Evolutionary conservation across 35 echinoderm and acorn worm genomes (phyloP), one percentile per base, ranked within the genome.

Genomic region (Ophioderma brevispina): DNA sequence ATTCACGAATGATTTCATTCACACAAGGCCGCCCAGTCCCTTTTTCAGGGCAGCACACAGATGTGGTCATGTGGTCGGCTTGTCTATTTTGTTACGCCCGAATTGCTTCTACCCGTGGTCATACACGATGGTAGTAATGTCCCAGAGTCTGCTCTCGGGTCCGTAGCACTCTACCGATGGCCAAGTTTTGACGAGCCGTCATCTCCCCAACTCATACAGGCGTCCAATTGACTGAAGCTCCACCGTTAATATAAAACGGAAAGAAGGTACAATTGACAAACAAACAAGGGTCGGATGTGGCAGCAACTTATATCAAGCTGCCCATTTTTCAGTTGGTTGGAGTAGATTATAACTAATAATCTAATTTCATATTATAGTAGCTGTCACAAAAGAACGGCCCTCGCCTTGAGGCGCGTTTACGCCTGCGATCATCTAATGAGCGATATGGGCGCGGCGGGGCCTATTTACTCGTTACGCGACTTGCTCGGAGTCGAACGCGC

Each of bases 41-140:
- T 70, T 18, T 2, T 25, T 6, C 17, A 70, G 59, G 59, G 59
- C 59, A 70, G 15, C 28, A 30, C 59, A 70, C 59, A 4, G 5
- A 25, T 70, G 59, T n/a, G n/a, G n/a, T 70, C 59, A 70, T 25
- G 59, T 70, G 2, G 83, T 85, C 33, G 83, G 83, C 59, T 99
- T 99, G 87, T 99, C 97, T 25, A 99, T 99, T 92, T 92, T 0
- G 97, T 91, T 31, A 99, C 91, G 76, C 97, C 97, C 18, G 97
- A 95, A 50, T 99, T 95, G 49, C 97, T 99, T 35, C 97, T 64
- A 0, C 91, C 97, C 0, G 97, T 99, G 17, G 97, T 91, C 97
- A 99, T 99, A 49, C 81, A 88, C 3, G 97, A 88, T 0, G 37
- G 64, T 0, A 99, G 84, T 34, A 94, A 40, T 13, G 80, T 90